Conservation (phyloP, 2,797 vertebrate genomes). For the Lutra lutra region DNA sequence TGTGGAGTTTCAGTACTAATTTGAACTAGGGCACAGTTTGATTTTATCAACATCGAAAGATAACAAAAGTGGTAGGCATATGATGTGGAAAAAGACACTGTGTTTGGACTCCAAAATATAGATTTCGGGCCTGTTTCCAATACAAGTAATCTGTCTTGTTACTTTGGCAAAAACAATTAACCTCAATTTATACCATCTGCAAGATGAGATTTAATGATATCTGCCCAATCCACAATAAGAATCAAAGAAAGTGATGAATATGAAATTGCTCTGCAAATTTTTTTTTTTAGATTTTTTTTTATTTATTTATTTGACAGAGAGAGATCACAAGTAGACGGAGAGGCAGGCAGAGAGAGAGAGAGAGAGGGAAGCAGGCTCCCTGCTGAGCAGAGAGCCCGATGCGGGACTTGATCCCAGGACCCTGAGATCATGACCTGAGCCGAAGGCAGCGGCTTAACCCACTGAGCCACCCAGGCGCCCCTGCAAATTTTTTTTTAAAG, state of each 20-base stretch:
- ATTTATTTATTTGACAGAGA: too few species aligned
- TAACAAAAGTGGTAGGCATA: background rate
- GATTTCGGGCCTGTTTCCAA: background rate
- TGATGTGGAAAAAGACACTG: background rate
- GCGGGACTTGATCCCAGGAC: too few species aligned
- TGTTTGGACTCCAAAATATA: background rate
- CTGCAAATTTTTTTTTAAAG: too few species aligned
- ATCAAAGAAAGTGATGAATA: slow-evolving; percentile 1
- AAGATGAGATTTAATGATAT: slow-evolving; percentile 24
- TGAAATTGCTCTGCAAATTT: background rate
- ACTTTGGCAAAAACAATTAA: background rate
- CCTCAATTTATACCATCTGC: slow-evolving; percentile 29
- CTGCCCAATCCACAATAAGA: background rate
- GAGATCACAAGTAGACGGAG: too few species aligned
- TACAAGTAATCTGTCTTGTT: background rate
- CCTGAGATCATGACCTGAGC: too few species aligned
- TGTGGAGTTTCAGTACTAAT: slow-evolving; percentile 35
- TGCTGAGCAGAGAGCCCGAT: too few species aligned
- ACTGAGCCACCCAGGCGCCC: too few species aligned
- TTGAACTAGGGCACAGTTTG: slow-evolving; percentile 11
- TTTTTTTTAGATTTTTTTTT: too few species aligned
- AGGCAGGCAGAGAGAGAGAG: too few species aligned
- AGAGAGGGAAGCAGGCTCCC: too few species aligned
- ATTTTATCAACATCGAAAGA: slow-evolving; percentile 54
- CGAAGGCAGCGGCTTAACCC: too few species aligned